Evolutionary conservation across 2,113 vertebrate species (phyloP).

Genomic region (Nesogale talazaci): DNA sequence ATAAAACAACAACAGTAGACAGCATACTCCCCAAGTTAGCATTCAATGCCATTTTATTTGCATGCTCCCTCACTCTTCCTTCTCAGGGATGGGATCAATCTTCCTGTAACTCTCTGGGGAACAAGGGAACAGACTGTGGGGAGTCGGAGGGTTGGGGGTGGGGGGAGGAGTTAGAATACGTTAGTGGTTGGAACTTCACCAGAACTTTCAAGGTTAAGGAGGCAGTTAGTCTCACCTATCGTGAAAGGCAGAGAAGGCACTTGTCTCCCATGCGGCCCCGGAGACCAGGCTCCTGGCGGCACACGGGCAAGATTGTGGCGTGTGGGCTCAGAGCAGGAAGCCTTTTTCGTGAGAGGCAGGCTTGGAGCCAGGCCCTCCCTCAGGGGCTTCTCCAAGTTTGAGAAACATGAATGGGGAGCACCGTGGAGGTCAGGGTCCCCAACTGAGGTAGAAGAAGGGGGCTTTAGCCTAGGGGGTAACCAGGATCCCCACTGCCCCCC

Average conservation of each 20-base stretch:
- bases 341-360: background rate
- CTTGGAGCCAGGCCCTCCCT: background rate
- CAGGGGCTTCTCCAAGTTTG: background rate
- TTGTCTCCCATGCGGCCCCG: background rate
- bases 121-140: background rate
- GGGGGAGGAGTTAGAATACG: background rate
- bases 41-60: slow-evolving; percentile 74
- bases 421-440: background rate
- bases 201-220: slow-evolving; percentile 4
- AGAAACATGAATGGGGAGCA: slow-evolving; percentile 39
- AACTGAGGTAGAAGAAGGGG: slow-evolving; percentile 72
- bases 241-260: slow-evolving; percentile 65
- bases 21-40: slow-evolving; percentile 10
- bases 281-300: slow-evolving; percentile 51
- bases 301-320: slow-evolving; percentile 19
- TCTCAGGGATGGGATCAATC: background rate
- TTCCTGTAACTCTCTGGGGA: slow-evolving; percentile 36
- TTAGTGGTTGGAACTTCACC: slow-evolving; percentile 31
- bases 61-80: slow-evolving; percentile 17
- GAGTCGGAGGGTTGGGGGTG: background rate
- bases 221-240: slow-evolving; percentile 40
- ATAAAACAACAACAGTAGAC: slow-evolving; percentile 45
- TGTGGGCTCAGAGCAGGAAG: background rate
- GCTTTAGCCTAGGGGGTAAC: background rate
- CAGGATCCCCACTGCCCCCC: background rate